A percentile compares a stretch with the other conserved stretches of the same genome.
Conservation (phyloP, 2,113 vertebrate genomes). For the Taurulus bubalis region DNA sequence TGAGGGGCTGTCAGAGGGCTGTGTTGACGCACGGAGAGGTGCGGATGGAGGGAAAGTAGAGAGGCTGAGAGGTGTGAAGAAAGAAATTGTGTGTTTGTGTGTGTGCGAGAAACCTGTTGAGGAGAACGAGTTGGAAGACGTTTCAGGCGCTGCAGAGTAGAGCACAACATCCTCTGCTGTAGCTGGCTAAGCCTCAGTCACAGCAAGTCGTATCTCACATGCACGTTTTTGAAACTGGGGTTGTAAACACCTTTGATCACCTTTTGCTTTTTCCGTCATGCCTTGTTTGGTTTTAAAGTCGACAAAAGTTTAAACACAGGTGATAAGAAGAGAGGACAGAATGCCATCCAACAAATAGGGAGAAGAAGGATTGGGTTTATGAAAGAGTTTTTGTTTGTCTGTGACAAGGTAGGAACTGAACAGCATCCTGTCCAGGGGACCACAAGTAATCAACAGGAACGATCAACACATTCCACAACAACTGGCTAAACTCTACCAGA, state of each 20-base stretch:
- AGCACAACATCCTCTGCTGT: constrained; percentile 30
- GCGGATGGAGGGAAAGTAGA: constrained; percentile 51
- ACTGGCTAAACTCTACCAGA: constrained; percentile 72
- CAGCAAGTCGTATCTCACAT: constrained; percentile 18
- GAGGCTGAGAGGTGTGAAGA: constrained; percentile 33
- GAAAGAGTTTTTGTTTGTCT: constrained; percentile 67
- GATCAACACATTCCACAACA: constrained; percentile 63
- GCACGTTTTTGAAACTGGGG: not conserved
- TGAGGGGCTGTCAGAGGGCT: constrained; percentile 60
- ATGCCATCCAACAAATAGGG: not conserved
- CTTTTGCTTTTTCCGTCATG: constrained; percentile 7
- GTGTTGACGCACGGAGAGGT: constrained; percentile 59
- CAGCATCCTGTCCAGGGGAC: constrained; percentile 53
- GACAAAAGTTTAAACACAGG: not conserved
- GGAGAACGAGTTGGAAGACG: constrained; percentile 22
- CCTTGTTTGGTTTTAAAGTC: constrained; percentile 34
- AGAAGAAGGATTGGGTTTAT: constrained; percentile 33
- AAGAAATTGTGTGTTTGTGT: constrained; percentile 42
- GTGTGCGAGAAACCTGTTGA: constrained; percentile 17
- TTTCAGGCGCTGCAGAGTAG: constrained; percentile 2
- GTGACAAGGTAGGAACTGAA: constrained; percentile 56
- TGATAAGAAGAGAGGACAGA: constrained; percentile 15
- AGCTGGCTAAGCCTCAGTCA: constrained; percentile 8
- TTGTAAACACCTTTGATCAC: constrained; percentile 39
- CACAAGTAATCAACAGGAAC: constrained; percentile 55